These are phyloP conservation scores for Tretioscincus oriximinensis DNA, from an alignment of 2,113 vertebrate species.

Conservation along the genomic window DNA sequence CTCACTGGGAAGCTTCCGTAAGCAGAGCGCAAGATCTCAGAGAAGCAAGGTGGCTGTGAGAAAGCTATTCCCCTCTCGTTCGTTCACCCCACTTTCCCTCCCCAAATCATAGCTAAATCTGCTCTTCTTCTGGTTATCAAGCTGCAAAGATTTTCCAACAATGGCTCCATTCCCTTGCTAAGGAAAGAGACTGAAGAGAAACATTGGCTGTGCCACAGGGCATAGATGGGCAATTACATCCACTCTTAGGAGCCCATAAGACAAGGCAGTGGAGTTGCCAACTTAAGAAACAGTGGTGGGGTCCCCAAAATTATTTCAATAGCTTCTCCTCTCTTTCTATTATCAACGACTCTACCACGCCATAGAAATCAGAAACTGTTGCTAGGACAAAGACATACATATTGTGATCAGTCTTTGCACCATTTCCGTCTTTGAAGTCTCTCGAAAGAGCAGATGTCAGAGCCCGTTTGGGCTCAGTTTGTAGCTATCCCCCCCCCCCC, in stretches of 20 bases:
- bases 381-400: not conserved
- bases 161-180: constrained; percentile 2
- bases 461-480: constrained; percentile 2
- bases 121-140: not conserved
- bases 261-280: not conserved
- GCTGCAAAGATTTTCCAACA: constrained; percentile 3
- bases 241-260: not conserved
- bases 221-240: not conserved
- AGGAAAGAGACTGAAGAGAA: not conserved
- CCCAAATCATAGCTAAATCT: not conserved
- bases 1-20: too few relatives aligned
- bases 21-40: not conserved
- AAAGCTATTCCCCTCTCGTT: not conserved
- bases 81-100: not conserved
- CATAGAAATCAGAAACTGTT: not conserved
- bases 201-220: not conserved
- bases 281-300: not conserved
- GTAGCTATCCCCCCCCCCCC: not conserved
- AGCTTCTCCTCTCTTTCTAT: not conserved
- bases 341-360: not conserved
- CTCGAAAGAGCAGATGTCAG: not conserved
- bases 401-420: too few relatives aligned
- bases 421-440: not conserved
- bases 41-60: not conserved
- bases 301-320: not conserved